A percentile compares a stretch with the other conserved stretches of the same genome.
phyloP scores from a whole-genome alignment of 2,888 invertebrate species.

The Dichetophora obliterata region DNA sequence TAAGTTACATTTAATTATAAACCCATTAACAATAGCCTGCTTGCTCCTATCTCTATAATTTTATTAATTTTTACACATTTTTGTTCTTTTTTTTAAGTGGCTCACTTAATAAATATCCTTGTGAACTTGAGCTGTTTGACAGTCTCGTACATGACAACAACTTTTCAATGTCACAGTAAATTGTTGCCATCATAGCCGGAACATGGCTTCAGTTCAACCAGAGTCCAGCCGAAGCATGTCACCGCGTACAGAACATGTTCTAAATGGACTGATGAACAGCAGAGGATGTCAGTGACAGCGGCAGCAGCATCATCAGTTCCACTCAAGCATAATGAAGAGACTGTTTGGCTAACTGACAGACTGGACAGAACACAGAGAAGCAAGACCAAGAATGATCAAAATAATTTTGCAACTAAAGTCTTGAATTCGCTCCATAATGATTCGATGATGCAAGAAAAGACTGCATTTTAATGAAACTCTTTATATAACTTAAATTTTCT shows the following conservation, averaged over 20 bases:
- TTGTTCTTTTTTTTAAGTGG: neutral
- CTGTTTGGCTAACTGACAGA: neutral
- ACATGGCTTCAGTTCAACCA: neutral
- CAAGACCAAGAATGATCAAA: neutral
- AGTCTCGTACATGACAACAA: conserved; percentile 20
- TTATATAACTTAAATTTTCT: too few species aligned
- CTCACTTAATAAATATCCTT: neutral
- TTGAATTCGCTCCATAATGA: too few species aligned
- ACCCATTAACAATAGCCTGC: neutral
- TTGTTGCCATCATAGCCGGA: neutral
- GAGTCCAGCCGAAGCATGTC: neutral
- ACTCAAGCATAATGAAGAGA: neutral
- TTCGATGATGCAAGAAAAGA: too few species aligned
- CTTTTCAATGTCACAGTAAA: conserved; percentile 5
- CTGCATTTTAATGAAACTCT: too few species aligned
- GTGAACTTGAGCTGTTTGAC: neutral
- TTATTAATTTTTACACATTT: neutral
- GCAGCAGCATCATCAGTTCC: neutral
- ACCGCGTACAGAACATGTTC: neutral
- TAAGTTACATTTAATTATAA: neutral
- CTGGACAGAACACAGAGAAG: too few species aligned
- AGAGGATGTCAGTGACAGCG: conserved; percentile 9
- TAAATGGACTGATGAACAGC: neutral
- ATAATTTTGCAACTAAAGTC: neutral
- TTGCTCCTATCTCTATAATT: neutral